phyloP scores from a whole-genome alignment of 2,888 invertebrate species.

The Graphium colonna region DNA sequence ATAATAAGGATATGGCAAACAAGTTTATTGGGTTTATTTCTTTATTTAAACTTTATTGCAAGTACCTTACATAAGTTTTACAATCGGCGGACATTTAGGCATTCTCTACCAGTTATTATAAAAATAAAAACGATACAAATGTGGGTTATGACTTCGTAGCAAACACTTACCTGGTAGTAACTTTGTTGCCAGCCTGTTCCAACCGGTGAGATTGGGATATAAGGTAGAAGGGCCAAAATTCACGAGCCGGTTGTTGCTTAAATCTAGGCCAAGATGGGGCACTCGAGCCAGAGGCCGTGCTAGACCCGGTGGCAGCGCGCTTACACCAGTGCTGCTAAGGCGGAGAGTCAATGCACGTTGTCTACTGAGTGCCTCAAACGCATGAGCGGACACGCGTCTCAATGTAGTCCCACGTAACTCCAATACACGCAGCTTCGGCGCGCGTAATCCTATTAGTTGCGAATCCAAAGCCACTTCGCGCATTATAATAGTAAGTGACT shows the following conservation, averaged over 20 bases:
- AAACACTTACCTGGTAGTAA: conserved; percentile 83
- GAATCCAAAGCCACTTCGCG: conserved; percentile 83
- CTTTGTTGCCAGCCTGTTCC: conserved; percentile 91
- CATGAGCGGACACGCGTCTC: conserved; percentile 83
- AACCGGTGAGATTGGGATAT: conserved; percentile 88
- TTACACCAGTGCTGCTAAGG: conserved; percentile 84
- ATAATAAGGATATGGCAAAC: too few species aligned
- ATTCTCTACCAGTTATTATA: too few species aligned
- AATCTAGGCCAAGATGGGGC: conserved; percentile 87
- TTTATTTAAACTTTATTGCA: too few species aligned
- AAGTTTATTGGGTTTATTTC: too few species aligned
- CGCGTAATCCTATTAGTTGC: conserved; percentile 85
- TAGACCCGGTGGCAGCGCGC: conserved; percentile 86
- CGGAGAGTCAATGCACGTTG: conserved; percentile 85
- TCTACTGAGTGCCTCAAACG: conserved; percentile 84
- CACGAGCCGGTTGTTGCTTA: conserved; percentile 86
- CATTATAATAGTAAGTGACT: conserved; percentile 75
- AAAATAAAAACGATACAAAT: background rate
- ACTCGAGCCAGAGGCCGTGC: conserved; percentile 84
- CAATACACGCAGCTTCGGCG: conserved; percentile 85
- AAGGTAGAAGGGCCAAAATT: conserved; percentile 87
- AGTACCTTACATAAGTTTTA: too few species aligned
- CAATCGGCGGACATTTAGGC: too few species aligned
- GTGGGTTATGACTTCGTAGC: too few species aligned
- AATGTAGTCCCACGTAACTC: conserved; percentile 87